Percentiles rank a stretch among this genome's conserved stretches.
These are phyloP conservation scores for Cephus pulcher DNA, from an alignment of 2,888 invertebrate species.

Conservation along the genomic window DNA sequence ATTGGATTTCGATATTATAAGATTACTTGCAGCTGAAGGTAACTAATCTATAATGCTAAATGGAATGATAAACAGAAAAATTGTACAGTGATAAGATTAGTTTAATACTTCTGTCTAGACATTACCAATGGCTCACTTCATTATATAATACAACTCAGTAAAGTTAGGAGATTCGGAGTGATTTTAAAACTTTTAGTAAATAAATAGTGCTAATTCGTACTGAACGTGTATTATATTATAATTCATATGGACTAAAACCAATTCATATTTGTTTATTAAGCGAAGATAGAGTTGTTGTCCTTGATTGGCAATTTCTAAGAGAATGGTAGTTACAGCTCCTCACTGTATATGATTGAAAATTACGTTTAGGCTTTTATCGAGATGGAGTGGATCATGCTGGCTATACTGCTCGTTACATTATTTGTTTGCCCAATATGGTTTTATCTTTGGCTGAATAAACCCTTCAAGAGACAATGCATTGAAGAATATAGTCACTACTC, in stretches of 20 bases:
- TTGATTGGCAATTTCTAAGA: neutral
- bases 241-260: neutral
- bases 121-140: neutral
- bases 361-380: neutral
- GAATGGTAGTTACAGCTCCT: neutral
- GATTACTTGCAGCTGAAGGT: no score
- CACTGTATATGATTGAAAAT: neutral
- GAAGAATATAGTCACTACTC: conserved; percentile 27
- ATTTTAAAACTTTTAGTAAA: neutral
- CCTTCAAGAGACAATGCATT: conserved; percentile 8
- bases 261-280: neutral
- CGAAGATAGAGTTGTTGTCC: neutral
- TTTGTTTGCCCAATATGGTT: conserved; percentile 24
- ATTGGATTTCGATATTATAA: neutral
- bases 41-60: neutral
- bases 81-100: neutral
- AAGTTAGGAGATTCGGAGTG: neutral
- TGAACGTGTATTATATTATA: neutral
- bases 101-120: neutral
- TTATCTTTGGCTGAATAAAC: conserved; percentile 25
- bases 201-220: neutral
- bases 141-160: neutral
- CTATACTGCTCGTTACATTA: conserved; percentile 17
- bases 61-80: neutral
- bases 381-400: conserved; percentile 11